Conservation (phyloP, 2,797 vertebrate genomes). For the Epinephelus coioides region DNA sequence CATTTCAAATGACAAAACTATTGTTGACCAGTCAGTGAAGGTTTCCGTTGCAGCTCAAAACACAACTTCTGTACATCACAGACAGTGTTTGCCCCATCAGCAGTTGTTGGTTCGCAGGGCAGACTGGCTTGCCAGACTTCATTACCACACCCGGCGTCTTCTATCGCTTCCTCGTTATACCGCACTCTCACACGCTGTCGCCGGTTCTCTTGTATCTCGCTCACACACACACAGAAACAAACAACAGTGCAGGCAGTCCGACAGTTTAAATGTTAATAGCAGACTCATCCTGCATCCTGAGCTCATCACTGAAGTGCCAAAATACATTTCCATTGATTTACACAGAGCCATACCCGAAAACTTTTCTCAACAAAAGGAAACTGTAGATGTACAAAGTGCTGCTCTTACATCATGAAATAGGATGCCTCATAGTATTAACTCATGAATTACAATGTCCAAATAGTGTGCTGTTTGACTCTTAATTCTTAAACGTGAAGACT, state of each 20-base stretch:
- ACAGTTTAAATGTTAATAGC: slow-evolving; percentile 40
- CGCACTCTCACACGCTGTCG: background rate
- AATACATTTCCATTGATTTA: slow-evolving; percentile 54
- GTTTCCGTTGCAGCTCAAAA: slow-evolving; percentile 15
- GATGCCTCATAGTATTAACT: background rate
- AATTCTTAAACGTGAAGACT: slow-evolving; percentile 3
- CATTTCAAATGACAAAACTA: slow-evolving; percentile 9
- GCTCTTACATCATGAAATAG: background rate
- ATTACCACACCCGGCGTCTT: slow-evolving; percentile 34
- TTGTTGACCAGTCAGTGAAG: background rate
- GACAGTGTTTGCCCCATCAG: background rate
- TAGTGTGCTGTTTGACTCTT: background rate
- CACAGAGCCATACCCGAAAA: slow-evolving; percentile 1
- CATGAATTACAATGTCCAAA: background rate
- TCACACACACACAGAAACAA: slow-evolving; percentile 2
- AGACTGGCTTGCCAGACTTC: slow-evolving; percentile 40
- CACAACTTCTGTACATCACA: background rate
- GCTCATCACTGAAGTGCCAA: slow-evolving; percentile 38
- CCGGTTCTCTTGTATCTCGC: slow-evolving; percentile 15
- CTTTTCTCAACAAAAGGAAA: background rate
- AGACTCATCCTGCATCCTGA: slow-evolving; percentile 40
- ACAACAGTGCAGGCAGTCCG: slow-evolving; percentile 8
- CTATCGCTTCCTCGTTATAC: background rate
- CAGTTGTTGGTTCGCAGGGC: slow-evolving; percentile 13
- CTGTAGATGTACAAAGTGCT: background rate